Evolutionary conservation across 2,888 invertebrate species (phyloP).

Genomic region (Cheilosia vulpina): DNA sequence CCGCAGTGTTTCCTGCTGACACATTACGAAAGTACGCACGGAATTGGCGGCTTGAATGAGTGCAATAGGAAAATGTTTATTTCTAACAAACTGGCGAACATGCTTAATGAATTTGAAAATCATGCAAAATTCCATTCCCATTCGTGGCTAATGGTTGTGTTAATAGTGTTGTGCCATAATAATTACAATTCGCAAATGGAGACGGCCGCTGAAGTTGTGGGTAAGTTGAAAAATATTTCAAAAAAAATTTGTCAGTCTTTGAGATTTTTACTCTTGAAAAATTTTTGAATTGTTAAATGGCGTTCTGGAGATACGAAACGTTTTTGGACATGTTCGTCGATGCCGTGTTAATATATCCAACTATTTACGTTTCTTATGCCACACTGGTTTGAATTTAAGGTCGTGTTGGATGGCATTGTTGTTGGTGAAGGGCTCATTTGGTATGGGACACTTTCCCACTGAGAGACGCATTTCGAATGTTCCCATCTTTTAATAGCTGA

Average conservation of each 20-base stretch:
- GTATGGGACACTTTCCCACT: no score
- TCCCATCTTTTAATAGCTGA: no score
- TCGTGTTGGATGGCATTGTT: no score
- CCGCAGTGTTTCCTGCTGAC: constrained; percentile 50
- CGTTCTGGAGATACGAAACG: no score
- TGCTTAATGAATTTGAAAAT: constrained; percentile 49
- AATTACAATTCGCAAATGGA: constrained; percentile 79
- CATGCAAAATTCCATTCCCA: constrained; percentile 45
- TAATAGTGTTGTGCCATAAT: constrained; percentile 80
- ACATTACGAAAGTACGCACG: constrained; percentile 9
- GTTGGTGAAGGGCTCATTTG: no score
- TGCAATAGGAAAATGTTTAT: constrained; percentile 56
- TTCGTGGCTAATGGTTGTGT: constrained; percentile 77
- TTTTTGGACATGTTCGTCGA: no score
- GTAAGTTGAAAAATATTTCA: constrained; percentile 77
- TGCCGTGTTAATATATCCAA: no score
- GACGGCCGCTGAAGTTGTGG: constrained; percentile 81
- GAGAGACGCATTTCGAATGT: no score
- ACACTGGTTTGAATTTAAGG: no score
- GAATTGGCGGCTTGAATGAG: constrained; percentile 57
- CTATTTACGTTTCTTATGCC: no score
- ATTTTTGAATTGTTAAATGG: no score
- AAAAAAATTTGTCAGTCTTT: neutral
- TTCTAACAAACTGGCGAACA: constrained; percentile 58
- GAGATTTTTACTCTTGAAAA: no score